Percentiles rank a stretch among this genome's conserved stretches.
Evolutionary conservation across 2,888 invertebrate genomes (phyloP).

Genomic region (Agapetus fuscipes): DNA sequence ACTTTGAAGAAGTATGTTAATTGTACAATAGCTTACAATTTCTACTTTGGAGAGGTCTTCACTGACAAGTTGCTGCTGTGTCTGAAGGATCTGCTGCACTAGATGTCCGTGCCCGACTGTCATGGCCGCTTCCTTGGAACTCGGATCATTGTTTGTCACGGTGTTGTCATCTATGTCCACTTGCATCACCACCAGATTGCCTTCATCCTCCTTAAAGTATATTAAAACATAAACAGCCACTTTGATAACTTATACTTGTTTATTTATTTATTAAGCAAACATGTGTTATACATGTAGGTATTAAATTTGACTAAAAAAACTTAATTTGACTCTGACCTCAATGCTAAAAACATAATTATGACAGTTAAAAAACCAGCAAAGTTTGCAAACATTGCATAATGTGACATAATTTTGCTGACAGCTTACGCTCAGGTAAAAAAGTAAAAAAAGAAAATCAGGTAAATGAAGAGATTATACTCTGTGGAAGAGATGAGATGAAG

Average conservation of each 20-base stretch:
- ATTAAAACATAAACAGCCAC: neutral
- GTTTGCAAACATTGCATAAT: too few relatives aligned
- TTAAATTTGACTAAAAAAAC: too few relatives aligned
- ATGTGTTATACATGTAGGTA: neutral
- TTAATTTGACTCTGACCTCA: too few relatives aligned
- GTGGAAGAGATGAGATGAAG: too few relatives aligned
- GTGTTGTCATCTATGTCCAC: conserved; percentile 25
- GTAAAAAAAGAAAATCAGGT: too few relatives aligned
- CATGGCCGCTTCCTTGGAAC: conserved; percentile 25
- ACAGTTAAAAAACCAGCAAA: too few relatives aligned
- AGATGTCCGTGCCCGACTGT: conserved; percentile 59
- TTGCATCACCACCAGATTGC: conserved; percentile 62
- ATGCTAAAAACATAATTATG: too few relatives aligned
- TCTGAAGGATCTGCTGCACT: conserved; percentile 89
- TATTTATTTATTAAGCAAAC: neutral
- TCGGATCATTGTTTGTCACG: conserved; percentile 24
- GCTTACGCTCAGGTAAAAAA: too few relatives aligned
- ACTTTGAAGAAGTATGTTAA: too few relatives aligned
- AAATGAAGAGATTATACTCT: too few relatives aligned
- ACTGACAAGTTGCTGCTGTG: conserved; percentile 71
- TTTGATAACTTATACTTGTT: neutral
- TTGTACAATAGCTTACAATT: conserved; percentile 54
- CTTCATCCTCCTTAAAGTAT: conserved; percentile 54
- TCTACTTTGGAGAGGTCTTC: conserved; percentile 44
- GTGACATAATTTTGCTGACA: too few relatives aligned